phyloP scores from a whole-genome alignment of 2,888 invertebrate genomes.

The Atherix ibis region DNA sequence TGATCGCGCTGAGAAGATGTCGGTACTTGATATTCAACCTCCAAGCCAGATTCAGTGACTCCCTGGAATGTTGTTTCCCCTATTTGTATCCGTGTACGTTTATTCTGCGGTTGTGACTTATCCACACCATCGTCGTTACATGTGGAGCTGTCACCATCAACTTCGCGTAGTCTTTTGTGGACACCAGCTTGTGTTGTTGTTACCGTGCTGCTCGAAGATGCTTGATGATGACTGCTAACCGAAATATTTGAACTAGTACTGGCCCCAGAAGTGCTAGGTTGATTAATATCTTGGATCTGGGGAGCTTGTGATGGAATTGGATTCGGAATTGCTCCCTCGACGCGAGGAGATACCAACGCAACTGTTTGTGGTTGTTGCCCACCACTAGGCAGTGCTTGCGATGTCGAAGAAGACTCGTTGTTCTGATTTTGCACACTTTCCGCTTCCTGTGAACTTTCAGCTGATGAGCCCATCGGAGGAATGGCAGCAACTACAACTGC shows the following conservation, averaged over 20 bases:
- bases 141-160: conserved; percentile 38
- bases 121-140: conserved; percentile 31
- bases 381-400: conserved; percentile 13
- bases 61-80: conserved; percentile 17
- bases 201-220: conserved; percentile 48
- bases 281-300: conserved; percentile 24
- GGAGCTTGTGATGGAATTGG: conserved; percentile 19
- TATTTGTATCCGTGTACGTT: conserved; percentile 26
- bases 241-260: conserved; percentile 24
- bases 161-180: conserved; percentile 43
- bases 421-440: conserved; percentile 29
- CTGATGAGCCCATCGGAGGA: conserved; percentile 37
- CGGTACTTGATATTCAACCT: conserved; percentile 69
- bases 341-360: conserved; percentile 52
- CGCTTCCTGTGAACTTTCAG: conserved; percentile 34
- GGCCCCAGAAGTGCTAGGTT: conserved; percentile 28
- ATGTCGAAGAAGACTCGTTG: conserved; percentile 22
- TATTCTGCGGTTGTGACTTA: conserved; percentile 21
- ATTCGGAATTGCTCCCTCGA: conserved; percentile 42
- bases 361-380: conserved; percentile 42
- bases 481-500: conserved; percentile 47
- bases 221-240: conserved; percentile 33
- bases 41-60: conserved; percentile 42
- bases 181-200: conserved; percentile 47
- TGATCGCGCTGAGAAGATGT: conserved; percentile 77